A percentile compares a stretch with the other conserved stretches of the same genome.
These are phyloP conservation scores for Ceratoteleas bidentatus DNA, from an alignment of 1,140 invertebrate genomes.

Conservation along the genomic window DNA sequence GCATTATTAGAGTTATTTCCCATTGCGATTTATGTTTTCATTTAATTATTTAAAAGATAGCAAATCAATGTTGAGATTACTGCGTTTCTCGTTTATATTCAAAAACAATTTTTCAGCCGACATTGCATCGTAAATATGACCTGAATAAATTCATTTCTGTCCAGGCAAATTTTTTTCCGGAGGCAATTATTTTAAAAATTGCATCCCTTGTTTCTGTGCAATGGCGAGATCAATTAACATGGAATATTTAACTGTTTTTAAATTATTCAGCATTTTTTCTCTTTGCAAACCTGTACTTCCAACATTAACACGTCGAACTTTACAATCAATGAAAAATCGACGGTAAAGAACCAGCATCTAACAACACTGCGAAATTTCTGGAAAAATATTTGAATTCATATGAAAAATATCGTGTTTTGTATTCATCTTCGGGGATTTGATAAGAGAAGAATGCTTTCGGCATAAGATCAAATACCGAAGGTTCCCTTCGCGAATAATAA, in stretches of 20 bases:
- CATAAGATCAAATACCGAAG: constrained; percentile 1
- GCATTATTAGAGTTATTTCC: too few relatives aligned
- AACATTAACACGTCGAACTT: not conserved
- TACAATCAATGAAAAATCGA: not conserved
- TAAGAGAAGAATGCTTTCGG: not conserved
- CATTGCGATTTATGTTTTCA: too few relatives aligned
- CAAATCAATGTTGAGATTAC: too few relatives aligned
- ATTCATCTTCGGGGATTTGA: constrained; percentile 19
- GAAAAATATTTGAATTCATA: constrained; percentile 15
- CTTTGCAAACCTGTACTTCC: not conserved
- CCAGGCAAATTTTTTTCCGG: too few relatives aligned
- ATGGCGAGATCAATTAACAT: not conserved
- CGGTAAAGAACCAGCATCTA: not conserved
- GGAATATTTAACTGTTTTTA: not conserved
- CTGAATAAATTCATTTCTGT: too few relatives aligned
- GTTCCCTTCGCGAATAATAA: not conserved
- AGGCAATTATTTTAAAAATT: too few relatives aligned
- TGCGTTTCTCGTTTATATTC: too few relatives aligned
- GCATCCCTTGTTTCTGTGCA: too few relatives aligned
- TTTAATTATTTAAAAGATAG: too few relatives aligned
- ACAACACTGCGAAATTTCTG: constrained; percentile 3
- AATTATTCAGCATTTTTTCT: not conserved
- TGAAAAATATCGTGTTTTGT: constrained; percentile 14
- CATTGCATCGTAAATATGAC: too few relatives aligned
- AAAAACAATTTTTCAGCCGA: too few relatives aligned